Evolutionary conservation across 2,888 invertebrate genomes (phyloP).

Genomic region (Oscheius sp.): DNA sequence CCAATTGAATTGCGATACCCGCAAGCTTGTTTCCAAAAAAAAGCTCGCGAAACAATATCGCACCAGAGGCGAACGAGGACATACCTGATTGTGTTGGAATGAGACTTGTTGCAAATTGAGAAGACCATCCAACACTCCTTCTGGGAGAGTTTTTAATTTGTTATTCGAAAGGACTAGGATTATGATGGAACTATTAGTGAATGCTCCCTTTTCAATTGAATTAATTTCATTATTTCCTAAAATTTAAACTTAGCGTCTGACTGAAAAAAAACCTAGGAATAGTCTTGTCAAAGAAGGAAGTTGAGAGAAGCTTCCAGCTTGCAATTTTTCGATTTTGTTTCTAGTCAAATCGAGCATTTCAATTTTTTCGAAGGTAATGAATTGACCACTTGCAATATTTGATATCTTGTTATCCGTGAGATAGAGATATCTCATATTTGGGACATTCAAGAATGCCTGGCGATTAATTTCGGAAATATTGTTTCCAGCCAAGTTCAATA

Average conservation of each 20-base stretch:
- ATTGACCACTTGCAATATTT: constrained; percentile 56
- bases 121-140: constrained; percentile 59
- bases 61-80: constrained; percentile 14
- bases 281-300: constrained; percentile 63
- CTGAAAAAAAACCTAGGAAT: constrained; percentile 68
- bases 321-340: constrained; percentile 51
- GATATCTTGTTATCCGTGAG: constrained; percentile 63
- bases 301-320: constrained; percentile 49
- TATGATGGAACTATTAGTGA: constrained; percentile 65
- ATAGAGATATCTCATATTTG: constrained; percentile 68
- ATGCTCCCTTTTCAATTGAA: constrained; percentile 59
- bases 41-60: neutral
- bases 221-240: constrained; percentile 27
- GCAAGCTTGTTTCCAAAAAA: neutral
- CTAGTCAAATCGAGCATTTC: constrained; percentile 65
- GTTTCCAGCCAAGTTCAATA: constrained; percentile 67
- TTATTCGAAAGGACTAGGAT: constrained; percentile 65
- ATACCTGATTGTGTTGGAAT: constrained; percentile 66
- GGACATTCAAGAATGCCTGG: constrained; percentile 69
- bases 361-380: constrained; percentile 65
- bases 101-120: constrained; percentile 67
- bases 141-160: constrained; percentile 50
- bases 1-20: constrained; percentile 8
- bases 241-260: neutral
- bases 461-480: constrained; percentile 54